phyloP scores from a whole-genome alignment of 2,113 vertebrate genomes.

The Cacatua alba region DNA sequence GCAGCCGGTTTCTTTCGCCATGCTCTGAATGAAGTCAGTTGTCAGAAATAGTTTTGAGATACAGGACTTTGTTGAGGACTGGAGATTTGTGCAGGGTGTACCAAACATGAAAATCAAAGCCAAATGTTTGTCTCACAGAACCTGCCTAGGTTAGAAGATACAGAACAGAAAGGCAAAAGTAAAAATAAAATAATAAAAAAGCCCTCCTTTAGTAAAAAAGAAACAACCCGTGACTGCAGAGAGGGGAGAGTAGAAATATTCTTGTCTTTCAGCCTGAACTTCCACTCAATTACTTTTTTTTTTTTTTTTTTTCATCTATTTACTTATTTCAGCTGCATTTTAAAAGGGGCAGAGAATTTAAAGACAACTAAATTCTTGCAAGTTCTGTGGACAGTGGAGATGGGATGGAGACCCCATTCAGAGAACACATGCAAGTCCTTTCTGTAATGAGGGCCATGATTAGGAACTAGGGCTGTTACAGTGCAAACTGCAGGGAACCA shows the following conservation, averaged over 20 bases:
- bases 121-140: neutral
- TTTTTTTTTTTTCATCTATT: neutral
- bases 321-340: neutral
- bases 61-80: neutral
- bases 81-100: neutral
- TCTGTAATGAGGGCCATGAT: neutral
- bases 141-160: neutral
- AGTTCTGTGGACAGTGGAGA: neutral
- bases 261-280: neutral
- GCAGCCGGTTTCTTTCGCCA: neutral
- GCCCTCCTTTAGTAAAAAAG: neutral
- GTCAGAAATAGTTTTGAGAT: neutral
- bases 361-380: neutral
- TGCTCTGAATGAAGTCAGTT: neutral
- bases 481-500: neutral
- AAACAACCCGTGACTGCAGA: neutral
- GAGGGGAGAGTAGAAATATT: neutral
- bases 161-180: neutral
- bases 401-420: neutral
- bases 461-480: neutral
- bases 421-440: neutral
- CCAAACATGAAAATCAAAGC: neutral
- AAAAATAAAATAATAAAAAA: neutral
- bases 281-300: neutral
- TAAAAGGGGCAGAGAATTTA: neutral